Base-by-base conservation (phyloP, 1,140 invertebrate genomes). In the Danaus melanippus region DNA sequence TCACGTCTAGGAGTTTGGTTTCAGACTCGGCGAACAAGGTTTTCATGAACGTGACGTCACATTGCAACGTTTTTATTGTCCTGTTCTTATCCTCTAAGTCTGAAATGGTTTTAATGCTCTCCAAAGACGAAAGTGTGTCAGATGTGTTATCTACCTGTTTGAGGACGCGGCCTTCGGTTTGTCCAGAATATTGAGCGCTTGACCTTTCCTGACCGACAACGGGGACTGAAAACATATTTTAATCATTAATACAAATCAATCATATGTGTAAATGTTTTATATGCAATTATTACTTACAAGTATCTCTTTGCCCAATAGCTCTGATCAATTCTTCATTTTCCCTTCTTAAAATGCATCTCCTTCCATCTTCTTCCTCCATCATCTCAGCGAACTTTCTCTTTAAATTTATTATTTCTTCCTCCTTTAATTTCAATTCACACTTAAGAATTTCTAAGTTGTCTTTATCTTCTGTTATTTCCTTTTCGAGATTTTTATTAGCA, bases 41-140 rank as follows among this genome's bases (percentile, higher is more conserved):
- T 50, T 84, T 86, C 21, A 86, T 50, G 55, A 71, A 78, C 4
- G 69, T 79, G n/a, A 83, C 69, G 46, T 86, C 83, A 54, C 66
- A 76, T 58, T 84, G 78, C 50, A 86, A 64, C 7, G 69, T 66
- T 3, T 74, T 83, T 39, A 86, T 81, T 7, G 74, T 76, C 21
- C 80, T 64, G 50, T 80, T 83, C 66, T 76, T 81, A 60, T 84
- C 78, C 17, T 76, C 66, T 69, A 86, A 69, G 53, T 84, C 82
- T 48, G 73, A 56, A 56, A 85, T 82, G 52, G 77, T 82, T 60
- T 84, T 82, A 55, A 63, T 64, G 54, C 72, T 79, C 46, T 85
- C 79, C 50, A 67, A 66, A 12, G 75, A 80, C 42, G 77, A 73
- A 50, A 75, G 69, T 65, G 70, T 71, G 57, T 82, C 77, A 41